Evolutionary conservation across 2,888 invertebrate genomes (phyloP).

Genomic region (Phortica magna): DNA sequence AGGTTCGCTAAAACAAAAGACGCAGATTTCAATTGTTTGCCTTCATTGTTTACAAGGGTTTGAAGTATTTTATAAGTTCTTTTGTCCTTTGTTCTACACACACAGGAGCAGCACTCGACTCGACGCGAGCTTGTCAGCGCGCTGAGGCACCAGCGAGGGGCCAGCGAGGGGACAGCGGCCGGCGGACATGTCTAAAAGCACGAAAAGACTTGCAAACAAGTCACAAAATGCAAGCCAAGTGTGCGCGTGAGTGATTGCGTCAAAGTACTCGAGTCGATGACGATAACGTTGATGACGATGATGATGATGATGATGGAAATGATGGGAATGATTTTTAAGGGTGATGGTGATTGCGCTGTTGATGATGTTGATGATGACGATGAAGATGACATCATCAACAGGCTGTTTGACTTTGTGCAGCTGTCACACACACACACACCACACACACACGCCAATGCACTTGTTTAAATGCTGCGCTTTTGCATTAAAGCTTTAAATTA

Average conservation of each 20-base stretch:
- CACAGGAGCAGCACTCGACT: slow-evolving; percentile 56
- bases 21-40: slow-evolving; percentile 71
- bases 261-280: slow-evolving; percentile 19
- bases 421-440: no score
- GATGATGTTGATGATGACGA: neutral
- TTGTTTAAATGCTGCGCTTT: neutral
- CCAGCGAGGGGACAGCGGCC: neutral
- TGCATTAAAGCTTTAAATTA: no score
- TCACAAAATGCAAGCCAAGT: slow-evolving; percentile 15
- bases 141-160: no score
- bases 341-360: neutral
- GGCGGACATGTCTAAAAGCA: neutral
- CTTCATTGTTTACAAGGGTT: slow-evolving; percentile 62
- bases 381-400: slow-evolving; percentile 40
- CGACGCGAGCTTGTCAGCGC: no score
- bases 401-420: slow-evolving; percentile 20
- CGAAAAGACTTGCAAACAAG: slow-evolving; percentile 9
- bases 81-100: slow-evolving; percentile 52
- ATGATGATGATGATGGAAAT: slow-evolving; percentile 1
- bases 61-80: slow-evolving; percentile 65
- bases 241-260: slow-evolving; percentile 35
- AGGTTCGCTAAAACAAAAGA: slow-evolving; percentile 64
- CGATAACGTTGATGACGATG: slow-evolving; percentile 1
- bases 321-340: neutral
- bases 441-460: no score